phyloP scores from a whole-genome alignment of 2,888 invertebrate genomes.

The Cistogaster globosa region DNA sequence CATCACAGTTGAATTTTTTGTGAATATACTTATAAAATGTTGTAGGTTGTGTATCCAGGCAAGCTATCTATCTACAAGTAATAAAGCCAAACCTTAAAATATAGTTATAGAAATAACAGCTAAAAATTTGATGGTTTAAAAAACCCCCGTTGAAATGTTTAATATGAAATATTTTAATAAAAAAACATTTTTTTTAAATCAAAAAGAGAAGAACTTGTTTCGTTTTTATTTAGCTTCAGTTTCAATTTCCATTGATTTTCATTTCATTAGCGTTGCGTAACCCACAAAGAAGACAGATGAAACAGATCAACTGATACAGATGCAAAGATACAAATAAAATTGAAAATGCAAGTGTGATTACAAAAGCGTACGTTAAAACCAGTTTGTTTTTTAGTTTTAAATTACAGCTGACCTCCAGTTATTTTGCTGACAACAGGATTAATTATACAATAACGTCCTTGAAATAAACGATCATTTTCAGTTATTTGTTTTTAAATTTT shows the following conservation, averaged over 20 bases:
- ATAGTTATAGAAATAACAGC: slow-evolving; percentile 19
- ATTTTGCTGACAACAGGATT: slow-evolving; percentile 64
- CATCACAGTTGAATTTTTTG: slow-evolving; percentile 5
- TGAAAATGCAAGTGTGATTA: slow-evolving; percentile 33
- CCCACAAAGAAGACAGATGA: slow-evolving; percentile 35
- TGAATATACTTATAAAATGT: slow-evolving; percentile 15
- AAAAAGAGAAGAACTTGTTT: slow-evolving; percentile 56
- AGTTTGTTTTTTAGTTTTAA: slow-evolving; percentile 32
- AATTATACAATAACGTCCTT: slow-evolving; percentile 68
- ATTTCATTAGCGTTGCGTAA: slow-evolving; percentile 60
- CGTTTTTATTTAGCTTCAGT: slow-evolving; percentile 40
- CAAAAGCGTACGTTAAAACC: slow-evolving; percentile 29
- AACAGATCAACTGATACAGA: not conserved
- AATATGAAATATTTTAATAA: slow-evolving; percentile 24
- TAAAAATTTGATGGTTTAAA: not conserved
- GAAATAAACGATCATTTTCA: slow-evolving; percentile 59
- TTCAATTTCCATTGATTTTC: slow-evolving; percentile 58
- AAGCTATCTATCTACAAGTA: slow-evolving; percentile 25
- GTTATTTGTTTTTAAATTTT: not conserved
- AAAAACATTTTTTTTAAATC: slow-evolving; percentile 32
- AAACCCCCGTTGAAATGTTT: not conserved
- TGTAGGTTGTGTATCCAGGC: slow-evolving; percentile 48
- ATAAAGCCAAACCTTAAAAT: slow-evolving; percentile 56
- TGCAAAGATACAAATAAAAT: slow-evolving; percentile 5
- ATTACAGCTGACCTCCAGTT: slow-evolving; percentile 63